Evolutionary conservation across 1,140 invertebrate genomes (phyloP).

Genomic region (Leucophenga varia): DNA sequence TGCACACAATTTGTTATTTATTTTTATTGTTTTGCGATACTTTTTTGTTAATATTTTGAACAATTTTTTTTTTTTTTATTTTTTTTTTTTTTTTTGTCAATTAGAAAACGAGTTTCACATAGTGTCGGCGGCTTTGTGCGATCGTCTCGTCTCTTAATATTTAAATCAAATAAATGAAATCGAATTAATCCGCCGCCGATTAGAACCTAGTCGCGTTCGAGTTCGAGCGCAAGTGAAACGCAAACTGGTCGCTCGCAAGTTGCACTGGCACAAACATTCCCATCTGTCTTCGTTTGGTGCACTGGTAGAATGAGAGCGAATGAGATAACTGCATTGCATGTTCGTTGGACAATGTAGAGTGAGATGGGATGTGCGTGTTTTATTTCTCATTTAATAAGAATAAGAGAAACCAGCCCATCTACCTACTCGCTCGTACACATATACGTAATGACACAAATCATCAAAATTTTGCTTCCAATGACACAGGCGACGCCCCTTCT

Average conservation of each 20-base stretch:
- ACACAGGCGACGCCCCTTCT: conserved; percentile 31
- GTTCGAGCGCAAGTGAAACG: conserved; percentile 26
- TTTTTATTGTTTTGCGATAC: conserved; percentile 11
- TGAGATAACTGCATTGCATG: too few species aligned
- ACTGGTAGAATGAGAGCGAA: too few species aligned
- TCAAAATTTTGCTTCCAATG: background rate
- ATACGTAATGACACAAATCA: too few species aligned
- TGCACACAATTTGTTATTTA: conserved; percentile 2
- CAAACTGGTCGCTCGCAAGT: too few species aligned
- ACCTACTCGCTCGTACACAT: conserved; percentile 13
- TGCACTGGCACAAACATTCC: too few species aligned
- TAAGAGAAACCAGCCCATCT: conserved; percentile 12
- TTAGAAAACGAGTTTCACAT: conserved; percentile 39
- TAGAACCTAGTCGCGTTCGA: conserved; percentile 48
- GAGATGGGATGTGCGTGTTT: too few species aligned
- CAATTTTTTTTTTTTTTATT: conserved; percentile 2
- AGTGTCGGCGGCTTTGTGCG: conserved; percentile 37
- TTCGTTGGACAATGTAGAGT: background rate
- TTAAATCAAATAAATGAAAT: too few species aligned
- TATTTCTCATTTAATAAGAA: too few species aligned
- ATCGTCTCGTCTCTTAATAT: conserved; percentile 20
- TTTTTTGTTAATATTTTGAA: too few species aligned
- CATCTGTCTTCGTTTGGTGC: too few species aligned
- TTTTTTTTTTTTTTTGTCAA: conserved; percentile 11
- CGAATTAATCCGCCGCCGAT: conserved; percentile 22